phyloP scores from a whole-genome alignment of 2,113 vertebrate species.

The Nettapus auritus region DNA sequence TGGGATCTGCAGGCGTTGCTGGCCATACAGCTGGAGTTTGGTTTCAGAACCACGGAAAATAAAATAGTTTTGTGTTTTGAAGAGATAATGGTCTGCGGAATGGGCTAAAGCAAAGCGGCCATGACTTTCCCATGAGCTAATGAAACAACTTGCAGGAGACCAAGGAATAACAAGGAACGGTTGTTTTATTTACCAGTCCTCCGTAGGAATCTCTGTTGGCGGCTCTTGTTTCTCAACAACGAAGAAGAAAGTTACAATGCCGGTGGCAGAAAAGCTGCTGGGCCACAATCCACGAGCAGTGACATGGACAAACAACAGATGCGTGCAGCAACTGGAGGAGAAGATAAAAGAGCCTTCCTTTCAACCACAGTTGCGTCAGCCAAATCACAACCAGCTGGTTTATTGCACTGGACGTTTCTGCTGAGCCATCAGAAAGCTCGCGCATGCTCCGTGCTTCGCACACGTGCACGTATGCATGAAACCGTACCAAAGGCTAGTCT shows the following conservation, averaged over 20 bases:
- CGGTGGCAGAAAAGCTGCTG: not conserved
- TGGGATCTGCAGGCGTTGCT: slow-evolving; percentile 12
- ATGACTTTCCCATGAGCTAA: slow-evolving; percentile 34
- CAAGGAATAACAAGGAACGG: not conserved
- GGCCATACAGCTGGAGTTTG: not conserved
- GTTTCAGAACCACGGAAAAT: not conserved
- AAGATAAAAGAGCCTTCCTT: slow-evolving; percentile 28
- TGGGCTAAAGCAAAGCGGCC: not conserved
- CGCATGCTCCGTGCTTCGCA: not conserved
- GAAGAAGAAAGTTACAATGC: slow-evolving; percentile 35
- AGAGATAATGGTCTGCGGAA: slow-evolving; percentile 51
- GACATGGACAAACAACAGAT: slow-evolving; percentile 42
- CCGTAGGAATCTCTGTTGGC: not conserved
- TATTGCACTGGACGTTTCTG: not conserved
- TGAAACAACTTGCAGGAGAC: slow-evolving; percentile 34
- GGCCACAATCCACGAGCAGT: not conserved
- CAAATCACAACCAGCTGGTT: slow-evolving; percentile 45
- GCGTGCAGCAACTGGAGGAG: not conserved
- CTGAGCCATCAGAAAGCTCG: not conserved
- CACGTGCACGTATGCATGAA: accelerated
- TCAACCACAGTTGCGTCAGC: not conserved
- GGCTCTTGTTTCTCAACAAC: slow-evolving; percentile 12
- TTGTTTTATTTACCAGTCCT: slow-evolving; percentile 39
- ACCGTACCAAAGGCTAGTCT: not conserved
- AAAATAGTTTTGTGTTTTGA: slow-evolving; percentile 26